Base-by-base conservation (phyloP, 2,888 invertebrate genomes). In the Axea sp. region DNA sequence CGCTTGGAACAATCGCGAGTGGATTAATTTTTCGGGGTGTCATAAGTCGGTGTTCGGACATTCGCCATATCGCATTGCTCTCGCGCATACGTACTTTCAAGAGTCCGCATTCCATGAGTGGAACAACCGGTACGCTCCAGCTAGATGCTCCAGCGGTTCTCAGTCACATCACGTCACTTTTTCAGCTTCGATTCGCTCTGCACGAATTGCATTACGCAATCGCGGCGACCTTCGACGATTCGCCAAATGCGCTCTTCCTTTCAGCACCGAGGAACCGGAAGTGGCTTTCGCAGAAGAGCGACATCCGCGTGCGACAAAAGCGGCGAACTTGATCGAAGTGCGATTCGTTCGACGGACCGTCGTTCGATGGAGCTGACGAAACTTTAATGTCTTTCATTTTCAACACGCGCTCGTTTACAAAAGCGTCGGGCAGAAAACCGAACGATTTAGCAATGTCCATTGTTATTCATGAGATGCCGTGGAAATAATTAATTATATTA, bases 111-210 rank as follows among this genome's bases (percentile, higher is more conserved):
- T 87, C 87, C 86, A 83, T 80, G 86, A 86, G 86, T 87, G 85
- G 86, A 87, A 86, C 87, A 86, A 87, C 86, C 86, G 87, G 87
- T 86, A 87, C 86, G 86, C 86, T 85, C n/a, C n/a, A n/a, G n/a
- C n/a, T n/a, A n/a, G n/a, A 86, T 85, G 85, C 81, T 81, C 77
- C 86, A 87, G 87, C 79, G 86, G 82, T 80, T 87, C 87, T 87
- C 86, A 86, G 65, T 73, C 62, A 17, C 39, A 28, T 60, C 43
- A 60, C 67, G 55, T 67, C 60, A 59, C 45, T 59, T 68, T 35
- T 59, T 33, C 62, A 47, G 39, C 35, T 41, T 51, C 68, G 51
- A 24, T 60, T 62, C 24, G 49, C 33, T 51, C 35, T 51, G 30
- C 51, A 60, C 51, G 69, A 69, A 64, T 68, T 64, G 26, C 19